Conservation (phyloP, 2,113 vertebrate genomes). For the Larimichthys crocea region DNA sequence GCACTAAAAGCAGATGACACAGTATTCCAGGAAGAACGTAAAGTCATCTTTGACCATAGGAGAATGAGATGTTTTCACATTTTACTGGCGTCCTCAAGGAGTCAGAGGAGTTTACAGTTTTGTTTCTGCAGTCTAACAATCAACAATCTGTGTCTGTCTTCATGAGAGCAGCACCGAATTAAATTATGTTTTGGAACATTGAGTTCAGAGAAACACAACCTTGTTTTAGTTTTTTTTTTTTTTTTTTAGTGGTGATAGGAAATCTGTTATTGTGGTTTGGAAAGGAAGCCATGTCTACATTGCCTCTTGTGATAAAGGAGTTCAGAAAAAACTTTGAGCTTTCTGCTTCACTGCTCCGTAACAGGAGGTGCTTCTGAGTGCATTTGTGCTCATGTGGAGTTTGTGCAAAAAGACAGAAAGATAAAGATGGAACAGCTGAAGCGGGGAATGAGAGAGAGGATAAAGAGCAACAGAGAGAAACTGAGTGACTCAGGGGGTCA, state of each 20-base stretch:
- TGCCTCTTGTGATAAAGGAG: slow-evolving; percentile 39
- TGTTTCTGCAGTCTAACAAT: slow-evolving; percentile 19
- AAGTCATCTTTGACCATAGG: background rate
- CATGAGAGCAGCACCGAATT: slow-evolving; percentile 31
- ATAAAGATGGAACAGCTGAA: slow-evolving; percentile 36
- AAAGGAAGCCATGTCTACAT: slow-evolving; percentile 50
- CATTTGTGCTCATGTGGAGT: slow-evolving; percentile 31
- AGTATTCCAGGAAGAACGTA: slow-evolving; percentile 15
- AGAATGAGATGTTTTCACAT: slow-evolving; percentile 25
- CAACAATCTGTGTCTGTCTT: slow-evolving; percentile 40
- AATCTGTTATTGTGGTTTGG: slow-evolving; percentile 67
- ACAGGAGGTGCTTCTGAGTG: slow-evolving; percentile 26
- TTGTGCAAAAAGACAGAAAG: slow-evolving; percentile 16
- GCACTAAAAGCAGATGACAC: slow-evolving; percentile 5
- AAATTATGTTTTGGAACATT: slow-evolving; percentile 66
- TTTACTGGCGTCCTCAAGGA: background rate
- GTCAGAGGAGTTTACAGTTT: slow-evolving; percentile 20
- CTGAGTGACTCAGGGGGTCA: slow-evolving; percentile 6
- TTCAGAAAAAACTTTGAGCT: slow-evolving; percentile 37
- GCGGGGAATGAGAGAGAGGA: slow-evolving; percentile 12
- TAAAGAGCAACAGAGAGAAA: slow-evolving; percentile 10
- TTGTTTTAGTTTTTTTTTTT: slow-evolving; percentile 26
- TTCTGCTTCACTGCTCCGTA: slow-evolving; percentile 41
- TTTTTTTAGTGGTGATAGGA: slow-evolving; percentile 42
- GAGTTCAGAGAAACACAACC: slow-evolving; percentile 56